These are phyloP conservation scores for Desmophyllum pertusum DNA, from an alignment of 92 coral and sea anemone genomes.

Conservation along the genomic window DNA sequence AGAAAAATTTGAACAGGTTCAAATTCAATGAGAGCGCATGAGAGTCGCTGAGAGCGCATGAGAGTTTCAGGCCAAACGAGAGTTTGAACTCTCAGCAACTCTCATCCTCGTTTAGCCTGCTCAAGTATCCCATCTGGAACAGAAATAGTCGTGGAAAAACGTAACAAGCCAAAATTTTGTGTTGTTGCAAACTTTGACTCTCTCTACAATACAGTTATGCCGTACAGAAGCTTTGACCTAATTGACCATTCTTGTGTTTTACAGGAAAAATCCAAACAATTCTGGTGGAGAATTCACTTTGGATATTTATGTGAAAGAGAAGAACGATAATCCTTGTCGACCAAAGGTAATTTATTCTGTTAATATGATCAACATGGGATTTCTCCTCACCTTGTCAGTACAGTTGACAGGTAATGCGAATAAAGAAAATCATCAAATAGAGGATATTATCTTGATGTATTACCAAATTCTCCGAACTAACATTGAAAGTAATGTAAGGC, in stretches of 20 bases:
- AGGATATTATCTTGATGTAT: not conserved
- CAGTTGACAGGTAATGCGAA: not conserved
- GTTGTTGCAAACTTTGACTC: not conserved
- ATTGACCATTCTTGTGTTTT: not conserved
- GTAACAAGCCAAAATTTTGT: not conserved
- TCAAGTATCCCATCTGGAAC: too few species aligned
- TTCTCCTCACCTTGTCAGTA: not conserved
- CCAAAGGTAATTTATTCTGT: constrained; percentile 50
- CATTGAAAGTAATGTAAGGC: not conserved
- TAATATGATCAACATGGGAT: too few species aligned
- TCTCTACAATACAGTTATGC: not conserved
- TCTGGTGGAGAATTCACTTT: constrained; percentile 72
- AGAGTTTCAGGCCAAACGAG: too few species aligned
- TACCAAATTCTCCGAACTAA: not conserved
- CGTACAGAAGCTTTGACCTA: not conserved
- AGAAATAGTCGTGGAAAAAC: too few species aligned
- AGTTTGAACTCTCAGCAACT: too few species aligned
- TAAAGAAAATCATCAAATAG: not conserved
- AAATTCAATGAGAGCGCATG: too few species aligned
- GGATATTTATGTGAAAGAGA: constrained; percentile 76
- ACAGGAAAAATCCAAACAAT: constrained; percentile 23
- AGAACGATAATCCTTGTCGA: constrained; percentile 71
- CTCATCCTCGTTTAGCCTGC: too few species aligned
- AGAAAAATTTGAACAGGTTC: too few species aligned
- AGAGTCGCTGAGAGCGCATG: too few species aligned